phyloP scores from a whole-genome alignment of 2,888 invertebrate genomes.

The Shargacucullia verbasci region DNA sequence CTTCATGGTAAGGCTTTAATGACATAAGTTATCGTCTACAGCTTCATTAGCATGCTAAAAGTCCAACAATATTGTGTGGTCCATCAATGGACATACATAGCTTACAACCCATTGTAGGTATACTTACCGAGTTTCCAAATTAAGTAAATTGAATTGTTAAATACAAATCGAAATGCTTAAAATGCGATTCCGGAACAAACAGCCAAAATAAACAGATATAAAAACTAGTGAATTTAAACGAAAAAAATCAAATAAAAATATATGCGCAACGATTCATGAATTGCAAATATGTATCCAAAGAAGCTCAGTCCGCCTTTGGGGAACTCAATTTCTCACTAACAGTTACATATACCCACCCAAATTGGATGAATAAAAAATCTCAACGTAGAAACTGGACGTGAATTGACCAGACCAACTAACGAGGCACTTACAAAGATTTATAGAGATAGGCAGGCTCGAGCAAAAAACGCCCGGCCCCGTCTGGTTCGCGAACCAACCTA shows the following conservation, averaged over 20 bases:
- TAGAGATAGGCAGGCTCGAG: constrained; percentile 73
- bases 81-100: neutral
- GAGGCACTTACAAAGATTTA: constrained; percentile 83
- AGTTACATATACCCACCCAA: constrained; percentile 58
- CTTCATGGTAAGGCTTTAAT: too few relatives aligned
- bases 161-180: too few relatives aligned
- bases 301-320: constrained; percentile 4
- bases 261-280: constrained; percentile 2
- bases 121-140: too few relatives aligned
- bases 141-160: too few relatives aligned
- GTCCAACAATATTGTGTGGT: neutral
- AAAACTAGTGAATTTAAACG: too few relatives aligned
- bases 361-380: constrained; percentile 75
- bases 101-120: neutral
- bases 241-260: too few relatives aligned
- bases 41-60: too few relatives aligned
- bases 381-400: constrained; percentile 68
- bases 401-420: constrained; percentile 81
- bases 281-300: constrained; percentile 6
- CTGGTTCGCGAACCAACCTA: constrained; percentile 64
- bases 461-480: constrained; percentile 74
- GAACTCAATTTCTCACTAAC: constrained; percentile 37
- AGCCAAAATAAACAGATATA: too few relatives aligned
- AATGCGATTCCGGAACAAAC: too few relatives aligned
- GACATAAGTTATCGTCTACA: too few relatives aligned